A percentile compares a stretch with the other conserved stretches of the same genome.
Conservation (phyloP, 2,888 invertebrate species). For the Sminthurides aquaticus region DNA sequence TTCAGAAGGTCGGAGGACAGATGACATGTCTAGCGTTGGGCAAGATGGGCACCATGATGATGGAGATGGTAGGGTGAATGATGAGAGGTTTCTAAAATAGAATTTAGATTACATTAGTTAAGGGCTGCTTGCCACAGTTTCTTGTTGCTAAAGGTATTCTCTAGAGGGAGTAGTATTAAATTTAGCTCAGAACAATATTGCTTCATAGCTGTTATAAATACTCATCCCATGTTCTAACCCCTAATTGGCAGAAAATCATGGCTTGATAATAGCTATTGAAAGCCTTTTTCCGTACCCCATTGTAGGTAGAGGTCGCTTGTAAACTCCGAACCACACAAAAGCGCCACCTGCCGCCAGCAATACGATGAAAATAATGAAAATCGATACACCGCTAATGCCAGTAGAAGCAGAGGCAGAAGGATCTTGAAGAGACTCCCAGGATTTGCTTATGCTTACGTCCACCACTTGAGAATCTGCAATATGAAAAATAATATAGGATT, state of each 20-base stretch:
- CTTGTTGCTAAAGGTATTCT: no score
- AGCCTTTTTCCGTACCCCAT: conserved; percentile 2
- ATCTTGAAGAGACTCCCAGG: conserved; percentile 28
- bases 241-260: no score
- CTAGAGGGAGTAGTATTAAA: no score
- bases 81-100: neutral
- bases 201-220: no score
- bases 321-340: conserved; percentile 16
- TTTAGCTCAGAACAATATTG: no score
- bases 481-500: no score
- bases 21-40: neutral
- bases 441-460: conserved; percentile 27
- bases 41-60: neutral
- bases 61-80: neutral
- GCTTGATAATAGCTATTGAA: no score
- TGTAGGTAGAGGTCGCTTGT: neutral
- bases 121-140: no score
- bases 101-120: neutral
- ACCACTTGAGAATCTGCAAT: conserved; percentile 21
- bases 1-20: neutral
- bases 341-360: conserved; percentile 24
- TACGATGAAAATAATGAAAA: conserved; percentile 31
- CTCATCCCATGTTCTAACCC: no score
- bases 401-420: conserved; percentile 11
- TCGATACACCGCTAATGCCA: conserved; percentile 16